Conservation (phyloP, 2,113 vertebrate genomes). For the Eulemur rufifrons region DNA sequence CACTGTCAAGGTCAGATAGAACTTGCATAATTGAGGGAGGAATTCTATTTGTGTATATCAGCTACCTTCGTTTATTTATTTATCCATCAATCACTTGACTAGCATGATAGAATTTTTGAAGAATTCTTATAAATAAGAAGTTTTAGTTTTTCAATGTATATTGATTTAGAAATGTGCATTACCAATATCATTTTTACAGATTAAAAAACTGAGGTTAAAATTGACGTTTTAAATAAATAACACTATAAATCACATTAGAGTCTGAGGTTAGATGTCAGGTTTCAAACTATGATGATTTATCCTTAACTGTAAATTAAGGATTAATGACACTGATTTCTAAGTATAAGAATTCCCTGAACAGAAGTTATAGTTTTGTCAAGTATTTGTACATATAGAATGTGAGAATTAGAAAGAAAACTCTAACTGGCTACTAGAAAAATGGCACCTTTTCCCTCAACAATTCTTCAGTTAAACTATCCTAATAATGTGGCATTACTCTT, state of each 20-base stretch:
- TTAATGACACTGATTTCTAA: constrained; percentile 13
- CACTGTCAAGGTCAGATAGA: neutral
- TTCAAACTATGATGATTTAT: neutral
- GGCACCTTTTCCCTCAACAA: neutral
- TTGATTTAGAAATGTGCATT: constrained; percentile 27
- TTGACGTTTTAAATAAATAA: neutral
- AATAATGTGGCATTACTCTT: constrained; percentile 34
- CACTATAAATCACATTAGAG: neutral
- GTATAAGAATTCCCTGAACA: neutral
- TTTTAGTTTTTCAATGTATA: neutral
- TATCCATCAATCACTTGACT: neutral
- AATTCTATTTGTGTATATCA: neutral
- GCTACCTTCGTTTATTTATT: neutral
- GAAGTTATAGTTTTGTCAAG: neutral
- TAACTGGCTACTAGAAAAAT: neutral
- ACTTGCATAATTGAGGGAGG: neutral
- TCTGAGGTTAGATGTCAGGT: neutral
- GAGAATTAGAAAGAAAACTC: neutral
- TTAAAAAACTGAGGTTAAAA: neutral
- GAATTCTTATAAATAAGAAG: neutral
- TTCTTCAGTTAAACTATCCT: neutral
- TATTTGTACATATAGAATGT: neutral
- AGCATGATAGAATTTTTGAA: neutral
- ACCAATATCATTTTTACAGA: neutral
- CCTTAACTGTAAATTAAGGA: neutral